phyloP scores from a whole-genome alignment of 2,797 vertebrate species.

The Nannoperca obscura region DNA sequence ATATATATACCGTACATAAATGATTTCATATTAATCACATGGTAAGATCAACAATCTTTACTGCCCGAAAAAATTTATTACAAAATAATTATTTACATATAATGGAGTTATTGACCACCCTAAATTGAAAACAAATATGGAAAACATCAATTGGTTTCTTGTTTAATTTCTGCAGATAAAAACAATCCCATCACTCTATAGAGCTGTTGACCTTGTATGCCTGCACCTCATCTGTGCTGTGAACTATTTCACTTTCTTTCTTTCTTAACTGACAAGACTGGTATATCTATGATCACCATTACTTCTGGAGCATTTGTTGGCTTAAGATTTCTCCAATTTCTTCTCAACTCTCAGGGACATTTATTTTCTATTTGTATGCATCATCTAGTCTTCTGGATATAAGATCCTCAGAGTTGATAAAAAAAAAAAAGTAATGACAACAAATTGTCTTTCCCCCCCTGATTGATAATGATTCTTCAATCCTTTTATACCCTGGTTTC shows the following conservation, averaged over 20 bases:
- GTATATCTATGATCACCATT: not conserved
- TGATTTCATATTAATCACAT: not conserved
- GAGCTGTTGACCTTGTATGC: not conserved
- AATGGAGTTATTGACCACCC: not conserved
- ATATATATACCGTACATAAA: no score
- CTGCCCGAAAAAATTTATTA: no score
- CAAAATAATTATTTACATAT: not conserved
- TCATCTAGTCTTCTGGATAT: not conserved
- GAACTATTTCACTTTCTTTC: not conserved
- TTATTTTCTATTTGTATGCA: not conserved
- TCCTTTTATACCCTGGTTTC: no score
- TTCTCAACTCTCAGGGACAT: slow-evolving; percentile 7
- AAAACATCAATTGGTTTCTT: not conserved
- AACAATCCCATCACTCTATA: not conserved
- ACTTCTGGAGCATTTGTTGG: not conserved
- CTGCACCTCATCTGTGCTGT: not conserved
- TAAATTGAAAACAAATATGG: not conserved
- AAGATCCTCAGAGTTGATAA: slow-evolving; percentile 3
- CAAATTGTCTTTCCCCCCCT: not conserved
- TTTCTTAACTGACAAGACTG: not conserved
- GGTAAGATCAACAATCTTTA: not conserved
- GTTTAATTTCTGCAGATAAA: slow-evolving; percentile 4
- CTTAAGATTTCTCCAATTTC: not conserved
- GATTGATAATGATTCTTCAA: no score
- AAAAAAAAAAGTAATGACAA: slow-evolving; percentile 9